Base-by-base conservation (phyloP, 2,888 invertebrate genomes). In the Zhengitettix transpicula region DNA sequence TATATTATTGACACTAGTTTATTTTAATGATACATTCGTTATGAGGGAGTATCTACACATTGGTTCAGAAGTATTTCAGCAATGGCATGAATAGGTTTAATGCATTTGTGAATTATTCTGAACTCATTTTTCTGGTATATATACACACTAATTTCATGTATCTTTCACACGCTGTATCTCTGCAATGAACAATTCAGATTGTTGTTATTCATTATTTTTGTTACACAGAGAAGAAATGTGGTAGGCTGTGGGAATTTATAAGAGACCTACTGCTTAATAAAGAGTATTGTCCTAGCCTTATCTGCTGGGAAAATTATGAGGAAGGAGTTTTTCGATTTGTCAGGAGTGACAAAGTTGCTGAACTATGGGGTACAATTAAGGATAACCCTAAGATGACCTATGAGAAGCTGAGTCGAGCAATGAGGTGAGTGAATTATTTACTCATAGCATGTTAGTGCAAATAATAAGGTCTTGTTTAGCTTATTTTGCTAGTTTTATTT, bases 371-470 rank as follows among this genome's bases (percentile, higher is more conserved):
- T 7, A 82, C 82, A 63, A 76, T 87, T 71, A 92, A 92, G 71
- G 85, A 87, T 71, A 93, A 93, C 70, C 83, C 83, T 57, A 84
- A 85, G 70, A 94, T 94, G 93, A 92, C 88, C 52, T 94, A 92
- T 70, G 93, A 93, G 72, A 94, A 94, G 74, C 82, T 94, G 68
- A 91, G 90, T 72, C 75, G 93, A 64, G 93, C 93, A 15, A 89
- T 94, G 86, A 80, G 87, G 84, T 85, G 71, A 69, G 70, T 40
- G 16, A 28, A 28, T 28, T 28, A 7, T 28, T 28, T 28, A 28
- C 12, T 54, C 11, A 2, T 5, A 11, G 52, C 15, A 15, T n/a
- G 14, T 12, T 12, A 7, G 14, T 42, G 42, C 56, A 56, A n/a
- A n/a, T 41, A 41, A 10, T 54, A 28, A 16, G 41, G 11, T 40